Base-by-base conservation (phyloP, 23 tunicate genomes). In the Phallusia fumigata region DNA sequence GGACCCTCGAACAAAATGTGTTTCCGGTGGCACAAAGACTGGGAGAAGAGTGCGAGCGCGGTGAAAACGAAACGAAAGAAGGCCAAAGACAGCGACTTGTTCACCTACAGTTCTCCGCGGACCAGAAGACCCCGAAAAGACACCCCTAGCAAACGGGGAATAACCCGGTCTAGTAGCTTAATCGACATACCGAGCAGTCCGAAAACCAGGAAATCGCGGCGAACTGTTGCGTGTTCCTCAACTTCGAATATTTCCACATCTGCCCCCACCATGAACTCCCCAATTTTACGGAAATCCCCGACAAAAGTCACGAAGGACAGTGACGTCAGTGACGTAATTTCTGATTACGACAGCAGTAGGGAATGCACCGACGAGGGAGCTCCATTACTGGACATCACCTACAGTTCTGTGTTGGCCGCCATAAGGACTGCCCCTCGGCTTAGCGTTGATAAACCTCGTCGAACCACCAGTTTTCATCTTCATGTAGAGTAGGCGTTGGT, bases 21-120 rank as follows among this genome's bases (percentile, higher is more conserved):
- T 30, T 78, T 78, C 34, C 81, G 81, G 3, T 78, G 81, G 81
- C 81, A 78, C 53, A 78, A 78, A 35, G 81, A 78, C 19, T 45
- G 35, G 53, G 64, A 78, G 36, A 30, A 45, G 35, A 78, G 81
- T 26, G 53, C 58, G 3, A 34, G 16, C 78, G 78, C 78, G 35
- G 45, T 74, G 22, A 74, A 74, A 30, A 74, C 69, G 26, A 58
- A 24, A 24, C 69, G 69, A 16, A 58, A 58, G 13, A 58, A 58
- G 69, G 13, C 69, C 28, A 58, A 24, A 16, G 69, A 58, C 3
- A 58, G 69, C 28, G 69, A 58, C 69, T 1, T 58, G 28, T 58
- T 58, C 28, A 58, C 69, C 15, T 58, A 58, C 69, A 58, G 69
- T 16, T 58, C 69, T 5, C 69, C 69, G 16, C 69, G 69, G 13